Evolutionary conservation across 2,113 vertebrate species (phyloP).

Genomic region (Carettochelys insculpta): DNA sequence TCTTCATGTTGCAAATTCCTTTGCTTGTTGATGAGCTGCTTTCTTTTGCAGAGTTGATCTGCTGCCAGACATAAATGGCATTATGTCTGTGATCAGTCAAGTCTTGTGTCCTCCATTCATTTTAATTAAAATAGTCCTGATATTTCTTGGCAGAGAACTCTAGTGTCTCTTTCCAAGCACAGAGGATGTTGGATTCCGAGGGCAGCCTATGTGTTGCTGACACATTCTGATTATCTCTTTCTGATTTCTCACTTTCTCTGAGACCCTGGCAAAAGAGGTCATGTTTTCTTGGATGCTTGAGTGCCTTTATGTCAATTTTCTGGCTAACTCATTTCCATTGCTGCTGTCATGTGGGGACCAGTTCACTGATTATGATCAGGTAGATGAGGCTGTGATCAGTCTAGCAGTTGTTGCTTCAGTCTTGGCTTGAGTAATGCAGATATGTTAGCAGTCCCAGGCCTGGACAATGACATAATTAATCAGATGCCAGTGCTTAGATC

Average conservation of each 20-base stretch:
- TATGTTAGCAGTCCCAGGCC: not conserved
- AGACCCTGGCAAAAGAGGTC: not conserved
- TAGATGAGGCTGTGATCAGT: not conserved
- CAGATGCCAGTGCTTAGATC: not conserved
- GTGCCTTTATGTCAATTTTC: not conserved
- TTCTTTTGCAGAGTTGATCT: not conserved
- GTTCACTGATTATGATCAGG: not conserved
- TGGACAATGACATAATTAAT: not conserved
- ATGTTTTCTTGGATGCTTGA: not conserved
- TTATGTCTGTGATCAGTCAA: not conserved
- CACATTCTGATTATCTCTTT: not conserved
- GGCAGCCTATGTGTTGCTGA: not conserved
- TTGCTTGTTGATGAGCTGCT: not conserved
- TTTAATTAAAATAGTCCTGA: not conserved
- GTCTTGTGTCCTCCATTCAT: not conserved
- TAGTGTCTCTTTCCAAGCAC: not conserved
- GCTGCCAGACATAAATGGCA: not conserved
- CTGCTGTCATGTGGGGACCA: not conserved
- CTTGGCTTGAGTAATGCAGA: not conserved
- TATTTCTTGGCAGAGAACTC: not conserved
- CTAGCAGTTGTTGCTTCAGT: not conserved
- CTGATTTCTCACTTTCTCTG: not conserved
- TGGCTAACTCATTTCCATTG: not conserved
- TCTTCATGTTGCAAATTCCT: not conserved
- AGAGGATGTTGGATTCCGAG: not conserved